These are phyloP conservation scores for Netelia virgata DNA, from an alignment of 2,888 invertebrate species.

Conservation along the genomic window DNA sequence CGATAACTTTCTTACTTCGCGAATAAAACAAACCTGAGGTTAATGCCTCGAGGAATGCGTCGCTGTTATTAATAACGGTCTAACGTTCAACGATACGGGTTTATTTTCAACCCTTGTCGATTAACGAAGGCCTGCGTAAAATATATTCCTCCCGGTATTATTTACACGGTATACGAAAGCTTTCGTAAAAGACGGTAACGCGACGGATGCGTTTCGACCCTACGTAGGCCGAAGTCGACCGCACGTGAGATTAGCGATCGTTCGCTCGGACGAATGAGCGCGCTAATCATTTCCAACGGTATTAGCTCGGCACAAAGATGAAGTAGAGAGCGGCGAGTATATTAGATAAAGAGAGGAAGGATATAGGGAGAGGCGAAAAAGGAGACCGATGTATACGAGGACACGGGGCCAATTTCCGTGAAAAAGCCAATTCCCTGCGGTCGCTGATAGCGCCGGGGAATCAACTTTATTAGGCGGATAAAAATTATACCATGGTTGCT, in stretches of 20 bases:
- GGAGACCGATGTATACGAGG: slow-evolving; percentile 36
- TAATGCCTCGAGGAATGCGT: background rate
- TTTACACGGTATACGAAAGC: background rate
- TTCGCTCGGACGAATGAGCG: slow-evolving; percentile 55
- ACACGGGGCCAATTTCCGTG: slow-evolving; percentile 56
- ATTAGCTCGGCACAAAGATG: slow-evolving; percentile 33
- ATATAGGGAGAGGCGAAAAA: slow-evolving; percentile 10
- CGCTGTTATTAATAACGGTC: no score
- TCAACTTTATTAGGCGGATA: slow-evolving; percentile 73
- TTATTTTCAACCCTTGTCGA: background rate
- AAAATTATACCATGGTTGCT: slow-evolving; percentile 71
- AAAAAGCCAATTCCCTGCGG: slow-evolving; percentile 68
- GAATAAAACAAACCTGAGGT: background rate
- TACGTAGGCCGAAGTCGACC: slow-evolving; percentile 28
- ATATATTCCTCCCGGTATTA: background rate
- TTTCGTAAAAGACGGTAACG: no score
- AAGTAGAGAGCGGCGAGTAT: slow-evolving; percentile 3
- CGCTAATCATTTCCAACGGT: slow-evolving; percentile 64
- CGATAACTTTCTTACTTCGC: background rate
- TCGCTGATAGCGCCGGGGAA: slow-evolving; percentile 65
- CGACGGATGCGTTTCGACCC: background rate
- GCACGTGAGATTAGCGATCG: slow-evolving; percentile 64
- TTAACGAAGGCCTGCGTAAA: background rate
- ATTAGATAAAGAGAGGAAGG: slow-evolving; percentile 25
- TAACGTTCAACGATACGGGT: no score